Percentiles rank a stretch among this genome's conserved stretches.
These are phyloP conservation scores for Xenops minutus DNA, from an alignment of 2,797 vertebrate genomes.

Conservation along the genomic window DNA sequence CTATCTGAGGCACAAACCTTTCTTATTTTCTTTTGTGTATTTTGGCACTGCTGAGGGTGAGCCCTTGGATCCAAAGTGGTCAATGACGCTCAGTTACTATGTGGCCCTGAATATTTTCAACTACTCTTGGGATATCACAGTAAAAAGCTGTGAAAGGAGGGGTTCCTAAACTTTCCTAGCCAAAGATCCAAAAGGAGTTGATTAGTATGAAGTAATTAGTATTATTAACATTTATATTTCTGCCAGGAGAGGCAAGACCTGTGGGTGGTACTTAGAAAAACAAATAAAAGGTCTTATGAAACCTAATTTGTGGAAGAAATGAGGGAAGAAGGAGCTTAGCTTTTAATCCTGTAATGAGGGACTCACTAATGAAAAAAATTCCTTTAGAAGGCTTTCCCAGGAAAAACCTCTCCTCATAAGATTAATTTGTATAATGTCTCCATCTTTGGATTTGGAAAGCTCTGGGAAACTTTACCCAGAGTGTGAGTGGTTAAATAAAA, in stretches of 20 bases:
- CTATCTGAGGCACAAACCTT: neutral
- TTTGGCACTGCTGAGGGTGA: neutral
- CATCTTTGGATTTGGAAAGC: neutral
- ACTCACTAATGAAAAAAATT: constrained; percentile 37
- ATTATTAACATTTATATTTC: neutral
- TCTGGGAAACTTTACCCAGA: neutral
- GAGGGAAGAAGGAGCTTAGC: constrained; percentile 31
- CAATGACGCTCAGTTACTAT: neutral
- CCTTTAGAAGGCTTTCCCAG: constrained; percentile 37
- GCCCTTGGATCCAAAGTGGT: neutral
- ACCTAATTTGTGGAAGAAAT: constrained; percentile 37
- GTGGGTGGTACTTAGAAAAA: neutral
- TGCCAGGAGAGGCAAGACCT: constrained; percentile 1
- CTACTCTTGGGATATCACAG: neutral
- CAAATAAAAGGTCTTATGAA: constrained; percentile 7
- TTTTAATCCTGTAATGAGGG: constrained; percentile 56
- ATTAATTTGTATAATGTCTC: neutral
- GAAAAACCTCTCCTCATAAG: neutral
- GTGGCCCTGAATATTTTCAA: neutral
- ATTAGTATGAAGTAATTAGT: neutral
- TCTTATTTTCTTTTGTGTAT: neutral
- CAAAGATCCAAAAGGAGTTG: neutral
- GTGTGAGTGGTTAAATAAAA: neutral
- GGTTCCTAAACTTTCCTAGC: neutral
- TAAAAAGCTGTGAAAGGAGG: neutral